Conservation (phyloP, 2,797 vertebrate species). For the Lemur catta region DNA sequence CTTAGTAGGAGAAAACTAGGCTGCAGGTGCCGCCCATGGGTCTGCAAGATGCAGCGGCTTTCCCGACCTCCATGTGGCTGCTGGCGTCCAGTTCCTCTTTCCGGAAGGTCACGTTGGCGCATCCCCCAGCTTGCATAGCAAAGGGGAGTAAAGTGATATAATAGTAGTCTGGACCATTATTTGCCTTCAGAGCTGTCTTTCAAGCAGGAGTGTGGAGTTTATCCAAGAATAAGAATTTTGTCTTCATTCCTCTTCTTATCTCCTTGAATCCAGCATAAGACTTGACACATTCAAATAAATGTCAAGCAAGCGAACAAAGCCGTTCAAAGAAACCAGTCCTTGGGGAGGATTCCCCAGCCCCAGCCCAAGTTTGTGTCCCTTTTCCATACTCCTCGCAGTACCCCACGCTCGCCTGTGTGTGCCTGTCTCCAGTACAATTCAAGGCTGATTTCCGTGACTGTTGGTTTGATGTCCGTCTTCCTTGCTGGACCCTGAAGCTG, state of each 20-base stretch:
- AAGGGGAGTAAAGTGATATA: accelerated
- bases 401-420: not conserved
- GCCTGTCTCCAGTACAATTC: not conserved
- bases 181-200: not conserved
- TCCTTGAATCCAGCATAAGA: not conserved
- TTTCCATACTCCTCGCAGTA: not conserved
- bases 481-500: accelerated
- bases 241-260: not conserved
- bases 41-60: not conserved
- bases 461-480: not conserved
- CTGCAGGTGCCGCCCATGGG: no score
- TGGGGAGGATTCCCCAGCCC: not conserved
- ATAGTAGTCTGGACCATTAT: accelerated
- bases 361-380: no score
- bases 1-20: not conserved
- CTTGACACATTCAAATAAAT: not conserved
- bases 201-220: not conserved
- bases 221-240: not conserved
- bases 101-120: not conserved
- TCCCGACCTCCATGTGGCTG: not conserved
- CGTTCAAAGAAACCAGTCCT: not conserved
- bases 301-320: not conserved
- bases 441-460: not conserved
- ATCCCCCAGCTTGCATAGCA: accelerated
- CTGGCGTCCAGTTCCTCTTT: not conserved